Conservation (phyloP, 2,888 invertebrate species). For the Epinotia brunnichana region DNA sequence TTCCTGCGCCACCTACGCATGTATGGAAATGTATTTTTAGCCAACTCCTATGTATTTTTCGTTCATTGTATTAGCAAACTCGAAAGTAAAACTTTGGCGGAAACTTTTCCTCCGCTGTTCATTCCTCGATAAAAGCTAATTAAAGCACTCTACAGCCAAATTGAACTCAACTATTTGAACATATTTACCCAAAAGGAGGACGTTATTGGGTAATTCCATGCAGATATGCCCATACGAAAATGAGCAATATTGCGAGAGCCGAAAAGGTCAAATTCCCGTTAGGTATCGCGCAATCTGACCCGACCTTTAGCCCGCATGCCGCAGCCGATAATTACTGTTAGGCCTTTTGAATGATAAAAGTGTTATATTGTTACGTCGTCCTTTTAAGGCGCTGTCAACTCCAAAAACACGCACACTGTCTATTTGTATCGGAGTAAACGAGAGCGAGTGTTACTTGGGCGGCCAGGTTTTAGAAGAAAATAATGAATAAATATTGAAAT, state of each 20-base stretch:
- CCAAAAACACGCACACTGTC: too few relatives aligned
- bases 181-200: not conserved
- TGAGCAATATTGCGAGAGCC: not conserved
- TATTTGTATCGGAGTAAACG: too few relatives aligned
- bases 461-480: too few relatives aligned
- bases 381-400: too few relatives aligned
- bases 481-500: too few relatives aligned
- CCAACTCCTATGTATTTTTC: too few relatives aligned
- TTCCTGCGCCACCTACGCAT: too few relatives aligned
- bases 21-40: too few relatives aligned
- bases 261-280: constrained; percentile 18
- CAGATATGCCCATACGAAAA: not conserved
- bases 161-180: not conserved
- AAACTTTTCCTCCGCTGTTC: not conserved
- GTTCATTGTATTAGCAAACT: not conserved
- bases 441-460: too few relatives aligned
- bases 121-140: constrained; percentile 21
- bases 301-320: constrained; percentile 16
- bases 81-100: not conserved
- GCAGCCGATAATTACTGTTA: constrained; percentile 10
- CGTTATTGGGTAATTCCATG: not conserved
- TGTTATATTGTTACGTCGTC: not conserved
- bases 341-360: constrained; percentile 12
- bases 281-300: constrained; percentile 16
- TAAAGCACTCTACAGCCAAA: constrained; percentile 9